Evolutionary conservation across 2,888 invertebrate genomes (phyloP).

Genomic region (Eubasilissa splendida): DNA sequence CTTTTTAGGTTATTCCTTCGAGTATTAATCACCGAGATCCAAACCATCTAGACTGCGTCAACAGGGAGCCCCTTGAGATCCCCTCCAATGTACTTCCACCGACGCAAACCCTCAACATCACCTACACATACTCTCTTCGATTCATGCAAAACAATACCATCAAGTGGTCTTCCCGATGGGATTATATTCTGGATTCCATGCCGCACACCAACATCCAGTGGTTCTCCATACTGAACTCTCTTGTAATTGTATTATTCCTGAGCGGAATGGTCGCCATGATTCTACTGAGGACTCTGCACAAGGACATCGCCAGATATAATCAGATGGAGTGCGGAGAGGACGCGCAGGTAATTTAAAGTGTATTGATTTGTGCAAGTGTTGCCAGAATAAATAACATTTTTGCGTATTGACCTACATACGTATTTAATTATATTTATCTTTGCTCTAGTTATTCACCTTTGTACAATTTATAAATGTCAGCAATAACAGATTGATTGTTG

Average conservation of each 20-base stretch:
- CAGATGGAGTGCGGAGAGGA: conserved; percentile 92
- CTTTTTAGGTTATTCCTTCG: conserved; percentile 69
- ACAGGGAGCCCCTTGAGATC: conserved; percentile 80
- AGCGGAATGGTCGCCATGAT: conserved; percentile 99
- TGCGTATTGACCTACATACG: too few relatives aligned
- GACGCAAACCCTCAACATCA: conserved; percentile 75
- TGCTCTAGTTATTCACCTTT: not conserved
- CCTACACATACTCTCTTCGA: conserved; percentile 90
- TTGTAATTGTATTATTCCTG: conserved; percentile 96
- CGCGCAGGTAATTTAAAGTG: conserved; percentile 81
- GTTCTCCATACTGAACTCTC: conserved; percentile 98
- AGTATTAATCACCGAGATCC: conserved; percentile 73
- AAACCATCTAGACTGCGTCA: conserved; percentile 69
- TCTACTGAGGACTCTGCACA: conserved; percentile 94
- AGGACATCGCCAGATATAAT: conserved; percentile 99
- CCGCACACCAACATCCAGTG: conserved; percentile 99
- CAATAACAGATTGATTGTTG: too few relatives aligned
- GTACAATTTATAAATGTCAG: too few relatives aligned
- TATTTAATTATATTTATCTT: not conserved
- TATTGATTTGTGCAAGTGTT: too few relatives aligned
- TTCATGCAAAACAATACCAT: conserved; percentile 87
- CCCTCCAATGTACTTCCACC: conserved; percentile 71
- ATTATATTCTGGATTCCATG: conserved; percentile 98
- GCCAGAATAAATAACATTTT: too few relatives aligned
- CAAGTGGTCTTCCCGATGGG: conserved; percentile 99